Evolutionary conservation across 1,140 invertebrate genomes (phyloP), one percentile per base, ranked within the genome.

Genomic region (Drosophila tani): DNA sequence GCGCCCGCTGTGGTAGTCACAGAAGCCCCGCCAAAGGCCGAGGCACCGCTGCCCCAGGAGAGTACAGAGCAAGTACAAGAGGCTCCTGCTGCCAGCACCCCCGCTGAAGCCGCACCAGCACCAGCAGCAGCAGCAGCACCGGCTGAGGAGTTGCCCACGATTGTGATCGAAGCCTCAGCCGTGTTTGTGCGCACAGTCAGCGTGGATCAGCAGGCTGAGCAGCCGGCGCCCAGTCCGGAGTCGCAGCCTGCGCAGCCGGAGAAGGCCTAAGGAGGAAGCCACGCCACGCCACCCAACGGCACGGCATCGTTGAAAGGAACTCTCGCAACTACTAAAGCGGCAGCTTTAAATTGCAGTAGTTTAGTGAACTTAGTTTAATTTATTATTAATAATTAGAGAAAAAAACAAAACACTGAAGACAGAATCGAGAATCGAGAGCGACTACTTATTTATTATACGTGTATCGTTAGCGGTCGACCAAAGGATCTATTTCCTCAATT

Each of bases 301-400:
- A 19, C 5, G 46, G 46, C 24, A 58, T 65, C 32, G 69, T 81
- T 81, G 27, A 60, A 69, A 64, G 50, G 56, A 81, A 84, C 85
- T 88, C 81, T 84, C 85, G 85, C 84, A 88, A 88, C 84, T 79
- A 81, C 59, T 84, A 90, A 90, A 88, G 84, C 84, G 78, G 78
- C 84, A 90, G 85, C 84, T 90, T 88, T 88, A 81, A 84, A 88
- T 75, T 88, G 84, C 85, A 88, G 78, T 90, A 88, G 71, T 79
- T 69, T 90, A 90, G 77, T 81, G 35, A 73, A 77, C 57, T 78
- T 87, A 84, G 84, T 84, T 81, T 88, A 88, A 84, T 67, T 84
- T 90, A 88, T 56, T 59, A 84, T 88, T 90, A 88, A 87, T 59
- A 65, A 84, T 88, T 90, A 88, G 81, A 75, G 68, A 67, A 74